Percentiles rank a stretch among this genome's conserved stretches.
Evolutionary conservation across 2,888 invertebrate species (phyloP).

Genomic region (Cremastinae sp.): DNA sequence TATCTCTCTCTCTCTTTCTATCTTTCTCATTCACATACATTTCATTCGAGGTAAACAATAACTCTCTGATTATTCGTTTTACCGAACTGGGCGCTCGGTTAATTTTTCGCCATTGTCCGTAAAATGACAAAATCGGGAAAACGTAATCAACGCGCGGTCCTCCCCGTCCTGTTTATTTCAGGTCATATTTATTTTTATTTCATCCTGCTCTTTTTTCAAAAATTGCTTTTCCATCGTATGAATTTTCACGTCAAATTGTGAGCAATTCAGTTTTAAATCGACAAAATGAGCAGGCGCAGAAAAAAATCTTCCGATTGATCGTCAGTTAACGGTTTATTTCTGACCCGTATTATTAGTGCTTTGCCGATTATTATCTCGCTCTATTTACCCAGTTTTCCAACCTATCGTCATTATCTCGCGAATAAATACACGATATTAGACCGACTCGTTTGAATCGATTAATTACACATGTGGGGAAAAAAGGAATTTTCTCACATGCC

Average conservation of each 20-base stretch:
- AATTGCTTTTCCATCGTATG: not conserved
- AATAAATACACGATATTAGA: conserved; percentile 37
- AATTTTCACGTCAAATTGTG: not conserved
- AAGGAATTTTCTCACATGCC: not conserved
- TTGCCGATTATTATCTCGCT: conserved; percentile 21
- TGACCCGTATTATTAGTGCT: conserved; percentile 10
- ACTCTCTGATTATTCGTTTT: conserved; percentile 42
- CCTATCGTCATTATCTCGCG: conserved; percentile 28
- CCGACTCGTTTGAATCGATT: conserved; percentile 33
- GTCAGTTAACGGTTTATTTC: conserved; percentile 11
- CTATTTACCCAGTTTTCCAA: conserved; percentile 17
- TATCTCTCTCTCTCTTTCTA: no score
- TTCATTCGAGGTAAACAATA: conserved; percentile 45
- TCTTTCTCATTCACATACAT: not conserved
- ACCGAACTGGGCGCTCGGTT: conserved; percentile 9
- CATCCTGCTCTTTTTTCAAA: not conserved
- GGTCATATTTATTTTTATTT: not conserved
- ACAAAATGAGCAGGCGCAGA: no score
- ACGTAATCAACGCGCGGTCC: not conserved
- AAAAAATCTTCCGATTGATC: not conserved
- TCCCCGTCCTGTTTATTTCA: no score
- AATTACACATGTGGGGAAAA: conserved; percentile 19
- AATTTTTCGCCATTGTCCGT: conserved; percentile 47
- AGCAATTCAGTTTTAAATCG: no score
- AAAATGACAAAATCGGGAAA: not conserved